Base-by-base conservation (phyloP, 2,888 invertebrate species). In the Drosophila fungiperda region DNA sequence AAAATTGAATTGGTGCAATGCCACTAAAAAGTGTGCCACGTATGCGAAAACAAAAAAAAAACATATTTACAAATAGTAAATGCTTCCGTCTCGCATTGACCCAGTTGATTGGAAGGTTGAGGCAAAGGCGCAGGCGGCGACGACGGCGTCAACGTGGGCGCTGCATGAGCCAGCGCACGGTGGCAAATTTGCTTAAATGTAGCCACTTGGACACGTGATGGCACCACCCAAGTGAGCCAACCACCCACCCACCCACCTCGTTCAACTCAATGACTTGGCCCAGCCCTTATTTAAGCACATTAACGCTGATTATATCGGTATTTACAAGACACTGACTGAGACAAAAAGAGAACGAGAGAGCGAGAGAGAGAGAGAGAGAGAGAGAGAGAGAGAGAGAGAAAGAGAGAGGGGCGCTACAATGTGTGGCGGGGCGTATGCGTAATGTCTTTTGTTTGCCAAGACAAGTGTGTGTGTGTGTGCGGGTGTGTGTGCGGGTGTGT, bases 271-370 rank as follows among this genome's bases (percentile, higher is more conserved):
- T 36, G 53, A 53, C 48, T 54, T 32, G 48, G 50, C 32, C 69
- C 54, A 65, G 61, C 40, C 66, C 70, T 69, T 61, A 72, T 78
- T 89, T 89, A 86, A 86, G 87, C 89, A 81, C 87, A 86, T 86
- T 86, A 86, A 84, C 73, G 83, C 68, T 80, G 82, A 86, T 87
- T 86, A 86, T 89, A 89, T 87, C 62, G 76, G 77, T 80, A 87
- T 86, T 87, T 87, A 77, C 85, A 80, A 80, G 79, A 76, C 76
- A 71, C 42, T 36, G 49, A n/a, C 35, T 50, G 15, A 62, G 48
- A 63, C 49, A 26, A 12, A 45, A 8, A 45, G 9, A 42, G 42
- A 9, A 11, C 11, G 23, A 45, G 45, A 45, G 11, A 45, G 20
- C 26, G 3, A 26, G 26, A 26, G 4, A 45, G 2, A n/a, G 3